Base-by-base conservation (phyloP, 2,888 invertebrate species). In the Dermolepida albohirtum region DNA sequence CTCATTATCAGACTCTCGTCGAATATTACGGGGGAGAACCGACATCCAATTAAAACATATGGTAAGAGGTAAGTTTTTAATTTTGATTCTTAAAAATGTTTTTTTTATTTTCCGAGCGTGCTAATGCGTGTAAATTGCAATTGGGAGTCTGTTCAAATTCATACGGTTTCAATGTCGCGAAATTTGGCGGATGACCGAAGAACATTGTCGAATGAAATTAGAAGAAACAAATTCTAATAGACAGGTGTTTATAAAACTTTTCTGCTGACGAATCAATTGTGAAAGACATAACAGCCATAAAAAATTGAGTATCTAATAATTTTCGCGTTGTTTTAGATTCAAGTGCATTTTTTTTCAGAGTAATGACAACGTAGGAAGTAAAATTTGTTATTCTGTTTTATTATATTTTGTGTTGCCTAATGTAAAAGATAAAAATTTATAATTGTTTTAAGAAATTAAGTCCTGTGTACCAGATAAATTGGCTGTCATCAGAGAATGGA, bases 161-260 rank as follows among this genome's bases (percentile, higher is more conserved):
- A 0, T 98, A 98, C 83, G 99, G 99, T 1, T 99, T 99, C 82
- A 98, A 98, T 84, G 98, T 96, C 1, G 99, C 99, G 0, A 89
- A 94, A 65, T 85, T 99, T 64, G 98, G 98, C 8, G 96, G 97
- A 10, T 87, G 98, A 71, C 92, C 95, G 0, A 82, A 86, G 43
- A 83, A 86, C 49, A 89, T 94, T 70, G 91, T 91, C 0, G 84
- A 85, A 11, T 83, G 39, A 70, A 76, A 50, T 68, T 82, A 11
- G 83, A 83, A 70, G 67, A 34, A 12, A 66, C 70, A 17, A 70
- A 71, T 17, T 69, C 67, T 11, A 64, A 69, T 49, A 68, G 74
- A 22, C 64, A 71, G 41, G 27, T 70, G 12, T 51, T 68, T 17
- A 49, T 55, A 14, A 51, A 64, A 34, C 8, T 70, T 64, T 40